A percentile compares a stretch with the other conserved stretches of the same genome.
These are phyloP conservation scores for Stomatorhinus ivindoensis DNA, from an alignment of 2,113 vertebrate species.

Conservation along the genomic window DNA sequence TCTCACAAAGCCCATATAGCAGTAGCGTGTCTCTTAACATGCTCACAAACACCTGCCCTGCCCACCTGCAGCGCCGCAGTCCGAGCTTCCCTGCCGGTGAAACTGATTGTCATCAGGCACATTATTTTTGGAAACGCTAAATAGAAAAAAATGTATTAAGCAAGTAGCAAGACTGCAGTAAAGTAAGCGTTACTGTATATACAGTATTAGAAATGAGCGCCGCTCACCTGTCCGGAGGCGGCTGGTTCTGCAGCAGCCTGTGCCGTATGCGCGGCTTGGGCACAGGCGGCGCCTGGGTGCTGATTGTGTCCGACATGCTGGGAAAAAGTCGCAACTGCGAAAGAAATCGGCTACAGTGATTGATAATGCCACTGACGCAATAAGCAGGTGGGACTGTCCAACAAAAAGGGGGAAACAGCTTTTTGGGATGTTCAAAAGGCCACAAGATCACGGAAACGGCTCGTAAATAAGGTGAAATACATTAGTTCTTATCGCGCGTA, in stretches of 20 bases:
- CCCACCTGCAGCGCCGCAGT: neutral
- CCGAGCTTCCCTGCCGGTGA: no score
- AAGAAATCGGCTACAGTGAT: neutral
- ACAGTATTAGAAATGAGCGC: neutral
- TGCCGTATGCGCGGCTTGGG: conserved; percentile 19
- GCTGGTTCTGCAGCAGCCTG: neutral
- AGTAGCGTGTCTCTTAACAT: neutral
- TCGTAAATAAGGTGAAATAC: neutral
- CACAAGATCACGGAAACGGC: neutral
- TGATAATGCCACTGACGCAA: neutral
- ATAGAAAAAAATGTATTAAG: neutral
- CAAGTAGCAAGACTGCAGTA: neutral
- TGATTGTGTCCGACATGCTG: neutral
- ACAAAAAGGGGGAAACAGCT: neutral
- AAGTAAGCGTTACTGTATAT: neutral
- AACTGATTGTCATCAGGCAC: neutral
- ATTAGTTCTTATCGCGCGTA: neutral
- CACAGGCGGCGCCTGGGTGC: neutral
- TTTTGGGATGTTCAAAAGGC: neutral
- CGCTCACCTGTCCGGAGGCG: neutral
- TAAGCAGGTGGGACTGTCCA: neutral
- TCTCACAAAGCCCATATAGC: neutral
- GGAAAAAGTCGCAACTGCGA: neutral
- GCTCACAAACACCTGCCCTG: neutral
- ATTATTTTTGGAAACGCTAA: neutral